These are phyloP conservation scores for Mamestra brassicae DNA, from an alignment of 2,888 invertebrate species.

Conservation along the genomic window DNA sequence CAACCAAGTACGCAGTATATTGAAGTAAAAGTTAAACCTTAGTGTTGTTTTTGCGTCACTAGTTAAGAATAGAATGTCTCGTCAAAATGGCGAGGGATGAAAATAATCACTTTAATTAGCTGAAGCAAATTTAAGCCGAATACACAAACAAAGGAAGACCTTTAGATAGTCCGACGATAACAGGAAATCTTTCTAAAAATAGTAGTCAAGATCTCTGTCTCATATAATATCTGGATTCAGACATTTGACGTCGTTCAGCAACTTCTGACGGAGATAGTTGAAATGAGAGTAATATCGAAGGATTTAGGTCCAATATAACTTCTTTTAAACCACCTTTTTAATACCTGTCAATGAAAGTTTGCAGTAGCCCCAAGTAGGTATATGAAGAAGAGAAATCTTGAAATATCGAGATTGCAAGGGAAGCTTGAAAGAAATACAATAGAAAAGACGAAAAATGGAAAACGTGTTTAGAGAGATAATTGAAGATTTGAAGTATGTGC, in stretches of 20 bases:
- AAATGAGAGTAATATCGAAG: constrained; percentile 47
- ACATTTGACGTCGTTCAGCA: neutral
- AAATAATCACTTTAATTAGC: constrained; percentile 10
- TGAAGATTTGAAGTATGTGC: neutral
- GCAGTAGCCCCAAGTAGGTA: neutral
- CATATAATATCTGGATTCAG: neutral
- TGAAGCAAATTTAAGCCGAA: neutral
- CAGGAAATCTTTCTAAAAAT: neutral
- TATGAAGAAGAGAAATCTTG: neutral
- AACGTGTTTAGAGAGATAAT: neutral
- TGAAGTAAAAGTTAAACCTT: neutral
- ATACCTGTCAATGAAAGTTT: neutral
- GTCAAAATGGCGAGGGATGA: neutral
- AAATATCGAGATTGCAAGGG: neutral
- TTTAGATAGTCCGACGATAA: neutral
- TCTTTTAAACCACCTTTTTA: neutral
- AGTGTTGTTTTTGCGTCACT: neutral
- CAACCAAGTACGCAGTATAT: neutral
- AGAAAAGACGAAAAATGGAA: neutral
- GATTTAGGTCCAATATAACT: constrained; percentile 47
- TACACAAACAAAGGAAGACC: neutral
- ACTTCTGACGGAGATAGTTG: neutral
- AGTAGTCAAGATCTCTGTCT: neutral
- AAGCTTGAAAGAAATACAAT: neutral
- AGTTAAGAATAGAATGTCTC: constrained; percentile 18